A percentile compares a stretch with the other conserved stretches of the same genome.
These are phyloP conservation scores for Leptodactylus fallax DNA, from an alignment of 2,797 vertebrate genomes.

Conservation along the genomic window DNA sequence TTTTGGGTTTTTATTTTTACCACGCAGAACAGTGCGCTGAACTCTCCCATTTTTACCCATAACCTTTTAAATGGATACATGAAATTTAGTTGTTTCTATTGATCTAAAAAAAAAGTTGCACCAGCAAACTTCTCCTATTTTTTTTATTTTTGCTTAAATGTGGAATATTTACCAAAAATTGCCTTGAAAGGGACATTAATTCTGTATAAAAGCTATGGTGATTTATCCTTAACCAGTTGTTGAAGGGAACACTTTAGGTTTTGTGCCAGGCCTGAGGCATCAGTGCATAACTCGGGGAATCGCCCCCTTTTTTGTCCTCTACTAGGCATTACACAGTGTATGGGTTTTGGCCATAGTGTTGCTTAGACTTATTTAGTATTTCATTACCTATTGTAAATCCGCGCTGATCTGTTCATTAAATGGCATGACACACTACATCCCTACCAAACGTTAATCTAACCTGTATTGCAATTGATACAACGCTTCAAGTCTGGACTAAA, in stretches of 20 bases:
- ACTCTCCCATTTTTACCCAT: background rate
- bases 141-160: background rate
- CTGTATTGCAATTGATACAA: background rate
- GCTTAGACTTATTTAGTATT: background rate
- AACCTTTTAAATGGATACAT: background rate
- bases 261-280: background rate
- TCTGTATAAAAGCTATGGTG: background rate
- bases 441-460: slow-evolving; percentile 75
- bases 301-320: background rate
- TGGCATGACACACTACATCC: slow-evolving; percentile 98
- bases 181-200: background rate
- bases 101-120: background rate
- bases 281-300: background rate
- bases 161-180: background rate
- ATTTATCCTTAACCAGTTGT: background rate
- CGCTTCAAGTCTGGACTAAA: background rate
- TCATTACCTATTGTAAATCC: background rate
- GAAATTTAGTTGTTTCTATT: background rate
- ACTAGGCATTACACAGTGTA: background rate
- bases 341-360: background rate
- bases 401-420: slow-evolving; percentile 73
- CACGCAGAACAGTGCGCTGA: background rate
- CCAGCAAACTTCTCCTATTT: too few relatives aligned
- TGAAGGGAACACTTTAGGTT: background rate
- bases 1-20: background rate